Base-by-base conservation (phyloP, 2,888 invertebrate species). In the Herminia tarsipennalis region DNA sequence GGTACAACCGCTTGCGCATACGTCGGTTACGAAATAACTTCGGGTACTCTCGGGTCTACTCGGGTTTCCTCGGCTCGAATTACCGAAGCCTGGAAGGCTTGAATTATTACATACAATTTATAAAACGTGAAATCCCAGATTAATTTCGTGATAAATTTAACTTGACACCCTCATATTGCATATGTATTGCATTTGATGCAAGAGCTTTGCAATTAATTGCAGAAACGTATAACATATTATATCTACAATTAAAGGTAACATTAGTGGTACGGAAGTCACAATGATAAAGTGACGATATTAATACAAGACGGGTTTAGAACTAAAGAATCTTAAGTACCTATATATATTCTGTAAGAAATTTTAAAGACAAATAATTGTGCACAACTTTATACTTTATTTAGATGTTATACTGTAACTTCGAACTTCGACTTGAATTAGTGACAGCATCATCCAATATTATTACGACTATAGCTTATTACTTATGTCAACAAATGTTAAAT, bases 81-180 rank as follows among this genome's bases (percentile, higher is more conserved):
- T 50, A 56, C 56, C 49, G 22, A 42, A 49, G 45, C 39, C 46
- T 58, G 40, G 46, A 49, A 62, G 46, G 43, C 46, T 38, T 49
- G 46, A 59, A 43, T 50, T 58, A 56, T 59, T 62, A 53, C 56
- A 54, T 52, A 47, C 40, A 29, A 54, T 59, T 59, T 52, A 48
- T 59, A 56, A 65, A 56, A 51, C 53, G 30, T 48, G 56, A 44
- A 59, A 60, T 59, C 47, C 39, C 47, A 29, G 59, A 59, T 65
- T 14, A 48, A 41, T 48, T 43, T 38, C 30, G 46, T 28, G 42
- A 58, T 64, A 47, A 47, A 30, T 29, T 51, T 34, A 34, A 58
- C 48, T 41, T 50, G 48, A 56, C 58, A 56, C 39, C 57, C 48
- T 14, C 25, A 38, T 33, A 43, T 42, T 59, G 50, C 41, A 43